Base-by-base conservation (phyloP, 2,113 vertebrate species). In the Rhinogobius similis region DNA sequence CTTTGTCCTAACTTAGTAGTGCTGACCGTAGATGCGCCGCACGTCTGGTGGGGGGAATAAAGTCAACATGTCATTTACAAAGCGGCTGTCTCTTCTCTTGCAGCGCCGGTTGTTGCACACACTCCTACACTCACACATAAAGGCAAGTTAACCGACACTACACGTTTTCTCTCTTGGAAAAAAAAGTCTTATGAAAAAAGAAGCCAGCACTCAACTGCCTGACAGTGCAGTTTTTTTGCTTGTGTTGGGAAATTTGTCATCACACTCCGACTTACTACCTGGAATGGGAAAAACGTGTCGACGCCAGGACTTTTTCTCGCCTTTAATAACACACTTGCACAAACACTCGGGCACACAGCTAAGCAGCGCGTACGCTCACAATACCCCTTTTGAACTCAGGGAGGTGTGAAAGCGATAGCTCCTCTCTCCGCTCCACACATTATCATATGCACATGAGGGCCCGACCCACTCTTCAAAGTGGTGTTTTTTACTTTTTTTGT, bases 241-340 rank as follows among this genome's bases (percentile, higher is more conserved):
- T 89, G 85, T 90, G 86, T 93, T 90, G 82, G 90, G 82, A 90
- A 88, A 93, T 90, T 89, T 89, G 83, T 90, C 87, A 88, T 88
- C 88, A 87, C 89, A 88, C 86, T 87, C 82, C 82, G 68, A 86
- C 87, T 89, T 85, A 84, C 85, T 90, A 93, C 90, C 91, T 92
- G 92, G 80, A 89, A 91, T 86, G 82, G 81, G 90, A 86, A 84
- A 87, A 87, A 85, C 82, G 83, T 90, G 85, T 87, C 50, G 88
- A 88, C 83, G 82, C 73, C 83, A 89, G 86, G 87, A 85, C 84
- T 90, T 91, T 90, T 89, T 82, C 82, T 76, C 61, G 65, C 81
- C 87, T 89, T 88, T 87, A 87, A 87, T 89, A 87, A 86, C 79
- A 82, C 83, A 85, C 89, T 80, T 76, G 70, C 81, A 82, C 72